Percentiles rank a stretch among this genome's conserved stretches.
Evolutionary conservation across 2,888 invertebrate genomes (phyloP).

Genomic region (Sisyra terminalis): DNA sequence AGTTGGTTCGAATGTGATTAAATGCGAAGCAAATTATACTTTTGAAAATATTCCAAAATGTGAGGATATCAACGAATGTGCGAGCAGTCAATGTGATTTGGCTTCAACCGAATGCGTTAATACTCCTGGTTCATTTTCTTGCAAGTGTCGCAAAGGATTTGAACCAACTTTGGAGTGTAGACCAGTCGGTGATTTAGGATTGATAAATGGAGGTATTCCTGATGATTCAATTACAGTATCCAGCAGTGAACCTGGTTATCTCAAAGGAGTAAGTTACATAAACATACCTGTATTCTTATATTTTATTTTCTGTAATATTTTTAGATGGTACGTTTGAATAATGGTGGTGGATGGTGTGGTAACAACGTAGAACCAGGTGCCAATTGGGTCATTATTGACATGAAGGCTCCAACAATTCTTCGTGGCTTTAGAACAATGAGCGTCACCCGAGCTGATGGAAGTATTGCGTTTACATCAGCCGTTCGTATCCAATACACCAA

Average conservation of each 20-base stretch:
- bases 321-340: constrained; percentile 69
- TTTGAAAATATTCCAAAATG: constrained; percentile 76
- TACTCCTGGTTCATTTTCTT: constrained; percentile 74
- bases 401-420: constrained; percentile 76
- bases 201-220: constrained; percentile 77
- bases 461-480: constrained; percentile 76
- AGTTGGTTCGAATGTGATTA: constrained; percentile 65
- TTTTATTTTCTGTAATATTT: constrained; percentile 11
- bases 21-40: constrained; percentile 68
- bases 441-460: constrained; percentile 65
- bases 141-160: constrained; percentile 74
- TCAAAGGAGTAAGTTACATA: constrained; percentile 47
- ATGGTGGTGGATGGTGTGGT: constrained; percentile 81
- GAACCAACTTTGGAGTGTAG: constrained; percentile 74
- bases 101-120: constrained; percentile 85
- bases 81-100: constrained; percentile 74
- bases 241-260: constrained; percentile 63
- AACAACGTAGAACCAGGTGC: constrained; percentile 68
- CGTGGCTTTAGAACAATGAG: constrained; percentile 85
- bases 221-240: constrained; percentile 81
- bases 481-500: constrained; percentile 79
- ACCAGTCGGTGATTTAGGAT: constrained; percentile 76
- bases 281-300: no score
- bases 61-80: constrained; percentile 85
- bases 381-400: constrained; percentile 77